A percentile compares a stretch with the other conserved stretches of the same genome.
Evolutionary conservation across 2,797 vertebrate species (phyloP).

Genomic region (Hydrophis major): DNA sequence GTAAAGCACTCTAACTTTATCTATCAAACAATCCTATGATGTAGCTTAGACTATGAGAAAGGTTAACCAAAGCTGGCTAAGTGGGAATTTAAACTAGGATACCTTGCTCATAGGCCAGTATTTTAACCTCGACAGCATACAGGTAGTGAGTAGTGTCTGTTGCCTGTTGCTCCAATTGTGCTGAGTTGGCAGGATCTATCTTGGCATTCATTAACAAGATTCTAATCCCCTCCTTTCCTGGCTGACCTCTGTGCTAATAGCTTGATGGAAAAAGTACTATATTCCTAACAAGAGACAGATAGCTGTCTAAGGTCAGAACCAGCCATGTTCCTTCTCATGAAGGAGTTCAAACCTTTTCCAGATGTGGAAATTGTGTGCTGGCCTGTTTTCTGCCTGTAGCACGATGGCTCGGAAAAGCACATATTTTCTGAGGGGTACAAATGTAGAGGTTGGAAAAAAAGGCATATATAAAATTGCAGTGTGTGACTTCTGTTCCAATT

Average conservation of each 20-base stretch:
- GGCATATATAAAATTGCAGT: slow-evolving; percentile 55
- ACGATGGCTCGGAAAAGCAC: slow-evolving; percentile 63
- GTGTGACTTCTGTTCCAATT: slow-evolving; percentile 63
- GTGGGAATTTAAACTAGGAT: background rate
- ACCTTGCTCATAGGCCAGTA: background rate
- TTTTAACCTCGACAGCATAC: background rate
- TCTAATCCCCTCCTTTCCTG: slow-evolving; percentile 38
- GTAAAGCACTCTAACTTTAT: background rate
- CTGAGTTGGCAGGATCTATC: slow-evolving; percentile 16
- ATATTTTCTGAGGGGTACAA: slow-evolving; percentile 59
- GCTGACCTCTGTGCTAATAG: slow-evolving; percentile 48
- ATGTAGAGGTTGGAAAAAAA: background rate
- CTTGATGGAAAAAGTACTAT: slow-evolving; percentile 48
- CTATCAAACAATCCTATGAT: background rate
- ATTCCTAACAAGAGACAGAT: slow-evolving; percentile 42
- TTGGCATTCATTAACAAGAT: slow-evolving; percentile 21
- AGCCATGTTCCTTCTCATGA: slow-evolving; percentile 56
- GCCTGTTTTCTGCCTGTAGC: slow-evolving; percentile 64
- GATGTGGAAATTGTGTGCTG: slow-evolving; percentile 65
- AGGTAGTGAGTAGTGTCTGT: accelerated
- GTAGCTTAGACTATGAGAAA: background rate
- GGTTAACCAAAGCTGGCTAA: background rate
- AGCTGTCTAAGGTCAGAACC: slow-evolving; percentile 34
- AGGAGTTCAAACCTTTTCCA: slow-evolving; percentile 67
- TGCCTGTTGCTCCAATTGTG: accelerated